Evolutionary conservation across 2,888 invertebrate genomes (phyloP), one percentile per base, ranked within the genome.

Genomic region (Trachelus troglodyta): DNA sequence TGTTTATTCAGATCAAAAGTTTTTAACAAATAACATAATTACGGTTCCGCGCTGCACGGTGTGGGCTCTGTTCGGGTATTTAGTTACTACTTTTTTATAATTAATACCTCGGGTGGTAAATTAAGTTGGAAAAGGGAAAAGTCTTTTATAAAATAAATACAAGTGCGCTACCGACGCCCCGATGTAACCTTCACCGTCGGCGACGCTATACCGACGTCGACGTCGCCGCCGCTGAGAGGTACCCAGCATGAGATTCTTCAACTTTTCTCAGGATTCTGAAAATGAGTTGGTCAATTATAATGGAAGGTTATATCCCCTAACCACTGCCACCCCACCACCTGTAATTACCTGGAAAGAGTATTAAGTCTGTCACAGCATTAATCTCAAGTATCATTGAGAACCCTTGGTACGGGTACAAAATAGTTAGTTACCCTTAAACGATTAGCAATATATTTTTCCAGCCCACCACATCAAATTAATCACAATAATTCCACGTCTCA

Each of bases 1-100:
- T 85, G 85, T 88, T 87, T 86, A 87, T 87, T 85, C 86, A 86
- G 87, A 88, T 87, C 87, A 86, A 85, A 89, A 89, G 86, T 89
- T 89, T 87, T 87, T 85, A 83, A 89, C 88, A 87, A 89, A 88
- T 88, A 87, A 88, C 87, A 89, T 89, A 88, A 88, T 89, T 88
- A 88, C 86, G 86, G 73, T 71, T 56, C 75, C 73, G 74, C 79
- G 40, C 35, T 69, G 73, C 73, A 37, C 69, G 84, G 83, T 77
- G 81, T 82, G 85, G 83, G 85, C 87, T 84, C 83, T 87, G 82
- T 85, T 83, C 82, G 87, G 87, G 87, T 88, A 89, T 89, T 90
- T 88, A 88, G 89, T 89, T 88, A 88, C 88, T 86, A 88, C 88
- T 89, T 89, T 88, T 88, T 89, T 88, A 89, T 89, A 89, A 90